Conservation (phyloP, 1,140 invertebrate genomes). For the Hylaeus anthracinus region DNA sequence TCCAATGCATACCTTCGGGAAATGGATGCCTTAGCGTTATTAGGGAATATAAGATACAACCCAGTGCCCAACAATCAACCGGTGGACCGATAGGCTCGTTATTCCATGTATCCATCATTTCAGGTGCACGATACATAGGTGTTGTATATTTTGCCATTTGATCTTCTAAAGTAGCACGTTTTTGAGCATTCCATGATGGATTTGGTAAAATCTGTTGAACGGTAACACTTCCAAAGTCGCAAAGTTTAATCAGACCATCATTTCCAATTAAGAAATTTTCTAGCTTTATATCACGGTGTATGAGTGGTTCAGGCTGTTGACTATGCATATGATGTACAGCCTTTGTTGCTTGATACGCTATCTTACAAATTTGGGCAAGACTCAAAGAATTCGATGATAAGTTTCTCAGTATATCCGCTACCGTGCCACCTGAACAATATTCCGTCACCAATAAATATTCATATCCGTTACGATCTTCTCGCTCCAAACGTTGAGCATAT, state of each 20-base stretch:
- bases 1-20: slow-evolving; percentile 87
- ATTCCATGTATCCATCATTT: slow-evolving; percentile 99
- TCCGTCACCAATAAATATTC: slow-evolving; percentile 89
- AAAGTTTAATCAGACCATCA: slow-evolving; percentile 95
- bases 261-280: slow-evolving; percentile 88
- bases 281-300: slow-evolving; percentile 96
- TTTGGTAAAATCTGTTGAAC: slow-evolving; percentile 92
- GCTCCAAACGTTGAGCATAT: slow-evolving; percentile 87
- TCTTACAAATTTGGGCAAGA: slow-evolving; percentile 89
- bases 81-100: slow-evolving; percentile 95
- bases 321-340: slow-evolving; percentile 97
- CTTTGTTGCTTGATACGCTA: slow-evolving; percentile 95
- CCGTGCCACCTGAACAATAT: slow-evolving; percentile 87
- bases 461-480: slow-evolving; percentile 82
- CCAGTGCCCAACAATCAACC: slow-evolving; percentile 97
- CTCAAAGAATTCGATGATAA: slow-evolving; percentile 84
- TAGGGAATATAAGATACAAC: slow-evolving; percentile 96
- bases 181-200: slow-evolving; percentile 94
- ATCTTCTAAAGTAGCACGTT: slow-evolving; percentile 96
- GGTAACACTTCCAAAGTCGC: slow-evolving; percentile 99
- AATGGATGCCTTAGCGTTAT: slow-evolving; percentile 98
- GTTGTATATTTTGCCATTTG: slow-evolving; percentile 89
- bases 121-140: slow-evolving; percentile 95
- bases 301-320: slow-evolving; percentile 90
- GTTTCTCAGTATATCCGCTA: slow-evolving; percentile 90